phyloP scores from a whole-genome alignment of 2,888 invertebrate species.

The Brachyptera putata region DNA sequence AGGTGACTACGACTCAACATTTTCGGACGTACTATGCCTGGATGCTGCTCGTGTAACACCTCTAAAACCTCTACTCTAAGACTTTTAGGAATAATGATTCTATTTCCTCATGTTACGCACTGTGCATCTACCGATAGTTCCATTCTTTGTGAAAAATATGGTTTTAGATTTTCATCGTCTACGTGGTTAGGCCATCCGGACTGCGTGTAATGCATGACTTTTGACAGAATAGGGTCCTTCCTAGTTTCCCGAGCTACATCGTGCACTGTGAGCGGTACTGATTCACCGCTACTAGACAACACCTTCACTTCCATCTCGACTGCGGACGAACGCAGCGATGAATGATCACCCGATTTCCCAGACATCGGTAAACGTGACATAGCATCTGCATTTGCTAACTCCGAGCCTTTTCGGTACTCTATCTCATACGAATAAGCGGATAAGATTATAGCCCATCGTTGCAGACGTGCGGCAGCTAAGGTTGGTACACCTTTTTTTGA shows the following conservation, averaged over 20 bases:
- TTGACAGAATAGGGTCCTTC: not conserved
- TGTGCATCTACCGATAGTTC: conserved; percentile 8
- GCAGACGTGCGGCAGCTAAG: conserved; percentile 34
- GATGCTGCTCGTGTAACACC: conserved; percentile 16
- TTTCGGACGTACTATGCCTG: conserved; percentile 3
- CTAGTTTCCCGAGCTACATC: not conserved
- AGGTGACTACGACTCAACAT: conserved; percentile 28
- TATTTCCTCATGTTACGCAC: conserved; percentile 32
- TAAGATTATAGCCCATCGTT: conserved; percentile 35
- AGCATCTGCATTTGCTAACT: conserved; percentile 13
- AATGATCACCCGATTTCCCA: not conserved
- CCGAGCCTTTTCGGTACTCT: conserved; percentile 8
- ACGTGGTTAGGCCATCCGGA: conserved; percentile 9
- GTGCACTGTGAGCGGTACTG: not conserved
- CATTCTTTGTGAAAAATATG: not conserved
- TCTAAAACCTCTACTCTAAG: not conserved
- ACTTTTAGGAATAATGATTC: conserved; percentile 31
- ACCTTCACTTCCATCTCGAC: not conserved
- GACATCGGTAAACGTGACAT: conserved; percentile 8
- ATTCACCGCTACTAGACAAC: not conserved
- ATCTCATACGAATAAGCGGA: conserved; percentile 33
- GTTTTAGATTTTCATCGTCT: conserved; percentile 1
- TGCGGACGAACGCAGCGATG: not conserved
- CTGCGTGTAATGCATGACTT: not conserved
- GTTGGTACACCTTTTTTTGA: conserved; percentile 33